These are phyloP conservation scores for Hylaea fasciaria DNA, from an alignment of 2,888 invertebrate species.

Conservation along the genomic window DNA sequence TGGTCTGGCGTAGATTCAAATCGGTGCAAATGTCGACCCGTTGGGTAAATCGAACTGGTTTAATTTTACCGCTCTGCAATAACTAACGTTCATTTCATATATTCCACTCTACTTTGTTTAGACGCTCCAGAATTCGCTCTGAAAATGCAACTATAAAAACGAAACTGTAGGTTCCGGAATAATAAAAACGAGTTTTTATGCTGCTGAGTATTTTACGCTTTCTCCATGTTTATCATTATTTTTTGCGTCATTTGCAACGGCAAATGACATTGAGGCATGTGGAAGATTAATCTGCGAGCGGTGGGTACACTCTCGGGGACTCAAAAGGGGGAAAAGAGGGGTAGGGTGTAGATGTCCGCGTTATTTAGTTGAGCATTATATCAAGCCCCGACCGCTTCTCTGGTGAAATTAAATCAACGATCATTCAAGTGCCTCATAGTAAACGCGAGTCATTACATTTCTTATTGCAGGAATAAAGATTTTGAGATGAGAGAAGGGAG, in stretches of 20 bases:
- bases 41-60: slow-evolving; percentile 60
- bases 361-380: slow-evolving; percentile 75
- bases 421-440: slow-evolving; percentile 62
- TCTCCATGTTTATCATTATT: slow-evolving; percentile 64
- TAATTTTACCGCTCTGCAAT: slow-evolving; percentile 61
- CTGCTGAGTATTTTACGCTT: slow-evolving; percentile 48
- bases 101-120: slow-evolving; percentile 16
- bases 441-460: slow-evolving; percentile 56
- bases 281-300: slow-evolving; percentile 69
- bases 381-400: slow-evolving; percentile 59
- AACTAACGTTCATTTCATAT: slow-evolving; percentile 36
- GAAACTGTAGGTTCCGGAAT: slow-evolving; percentile 17
- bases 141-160: slow-evolving; percentile 10
- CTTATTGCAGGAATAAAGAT: slow-evolving; percentile 41
- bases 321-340: slow-evolving; percentile 27
- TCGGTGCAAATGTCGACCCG: slow-evolving; percentile 66
- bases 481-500: slow-evolving; percentile 26
- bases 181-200: slow-evolving; percentile 37
- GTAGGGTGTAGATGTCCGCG: slow-evolving; percentile 57
- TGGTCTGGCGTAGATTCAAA: slow-evolving; percentile 81
- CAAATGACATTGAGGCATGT: slow-evolving; percentile 77
- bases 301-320: slow-evolving; percentile 33
- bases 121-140: neutral
- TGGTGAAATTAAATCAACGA: slow-evolving; percentile 71
- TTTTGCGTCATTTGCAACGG: slow-evolving; percentile 74